Evolutionary conservation across 2,888 invertebrate species (phyloP), one percentile per base, ranked within the genome.

Genomic region (Lithophane ornitopus): DNA sequence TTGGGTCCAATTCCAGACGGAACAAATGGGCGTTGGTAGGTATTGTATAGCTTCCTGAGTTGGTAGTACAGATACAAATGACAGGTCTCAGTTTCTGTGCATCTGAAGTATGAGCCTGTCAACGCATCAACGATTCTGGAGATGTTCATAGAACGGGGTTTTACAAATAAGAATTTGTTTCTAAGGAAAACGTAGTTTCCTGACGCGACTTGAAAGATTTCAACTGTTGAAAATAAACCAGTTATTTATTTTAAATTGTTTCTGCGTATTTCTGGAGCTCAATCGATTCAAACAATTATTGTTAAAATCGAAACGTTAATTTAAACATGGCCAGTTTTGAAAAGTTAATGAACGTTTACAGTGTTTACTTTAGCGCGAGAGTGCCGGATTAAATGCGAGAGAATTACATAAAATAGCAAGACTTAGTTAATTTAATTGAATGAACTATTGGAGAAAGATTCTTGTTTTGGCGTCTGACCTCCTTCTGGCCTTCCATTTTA

Each of bases 331-430:
- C 39, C 54, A 44, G 34, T 82, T 82, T 54, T 54, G 58, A 34
- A 71, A 65, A 63, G 68, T 59, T 62, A 78, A 82, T 82, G 54
- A 82, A 49, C 71, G 58, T 59, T 82, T 78, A 63, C 58, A 54
- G 49, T 44, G 65, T 72, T 68, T 44, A 69, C 28, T 78, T 71
- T 44, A 56, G 63, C 62, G 52, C 76, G 82, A 82, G 58, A 82
- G 54, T 41, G 16, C 67, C 59, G 78, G 78, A 82, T 78, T 82
- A 82, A 81, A 71, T 65, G 56, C 34, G 49, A 58, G 75, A 39
- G 73, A 73, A 78, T 63, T 63, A 68, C 52, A 82, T 80, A 46
- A 78, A 82, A 72, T 65, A 72, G 49, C 71, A 72, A 56, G 78
- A 68, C 54, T 68, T 46, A 62, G 70, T 81, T 81, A 62, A 76